Conservation (phyloP, 2,888 invertebrate species). For the Drosophila pseudotalamancana region DNA sequence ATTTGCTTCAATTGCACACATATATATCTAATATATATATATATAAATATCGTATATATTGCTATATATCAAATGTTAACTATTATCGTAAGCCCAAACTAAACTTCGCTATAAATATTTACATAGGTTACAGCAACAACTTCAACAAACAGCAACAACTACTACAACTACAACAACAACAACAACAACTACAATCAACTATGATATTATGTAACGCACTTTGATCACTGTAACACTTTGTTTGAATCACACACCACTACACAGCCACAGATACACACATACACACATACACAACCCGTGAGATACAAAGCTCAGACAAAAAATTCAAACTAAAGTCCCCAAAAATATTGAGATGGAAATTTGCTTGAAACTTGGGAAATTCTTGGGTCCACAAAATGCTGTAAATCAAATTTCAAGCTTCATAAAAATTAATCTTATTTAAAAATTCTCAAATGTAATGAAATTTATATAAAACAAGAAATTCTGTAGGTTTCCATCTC, state of each 20-base stretch:
- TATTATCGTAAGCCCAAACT: slow-evolving; percentile 48
- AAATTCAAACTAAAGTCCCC: neutral
- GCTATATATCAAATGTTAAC: slow-evolving; percentile 48
- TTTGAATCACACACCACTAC: slow-evolving; percentile 62
- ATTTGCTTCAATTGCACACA: slow-evolving; percentile 70
- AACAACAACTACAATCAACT: slow-evolving; percentile 58
- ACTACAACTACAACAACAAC: slow-evolving; percentile 25
- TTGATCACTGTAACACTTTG: slow-evolving; percentile 71
- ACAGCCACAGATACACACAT: slow-evolving; percentile 38
- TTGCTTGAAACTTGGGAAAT: neutral
- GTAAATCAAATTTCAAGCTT: neutral
- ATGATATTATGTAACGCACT: slow-evolving; percentile 69
- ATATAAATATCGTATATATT: slow-evolving; percentile 37
- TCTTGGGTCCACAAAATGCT: neutral
- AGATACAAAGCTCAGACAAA: slow-evolving; percentile 25
- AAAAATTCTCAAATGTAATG: too few relatives aligned
- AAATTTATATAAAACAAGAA: too few relatives aligned
- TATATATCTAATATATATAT: slow-evolving; percentile 20
- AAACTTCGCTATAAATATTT: slow-evolving; percentile 58
- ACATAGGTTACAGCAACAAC: slow-evolving; percentile 59
- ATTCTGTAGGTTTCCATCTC: neutral
- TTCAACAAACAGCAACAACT: slow-evolving; percentile 39
- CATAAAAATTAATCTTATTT: neutral
- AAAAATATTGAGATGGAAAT: slow-evolving; percentile 4
- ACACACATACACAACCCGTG: slow-evolving; percentile 16